Base-by-base conservation (phyloP, 2,888 invertebrate genomes). In the Anodontia alba region DNA sequence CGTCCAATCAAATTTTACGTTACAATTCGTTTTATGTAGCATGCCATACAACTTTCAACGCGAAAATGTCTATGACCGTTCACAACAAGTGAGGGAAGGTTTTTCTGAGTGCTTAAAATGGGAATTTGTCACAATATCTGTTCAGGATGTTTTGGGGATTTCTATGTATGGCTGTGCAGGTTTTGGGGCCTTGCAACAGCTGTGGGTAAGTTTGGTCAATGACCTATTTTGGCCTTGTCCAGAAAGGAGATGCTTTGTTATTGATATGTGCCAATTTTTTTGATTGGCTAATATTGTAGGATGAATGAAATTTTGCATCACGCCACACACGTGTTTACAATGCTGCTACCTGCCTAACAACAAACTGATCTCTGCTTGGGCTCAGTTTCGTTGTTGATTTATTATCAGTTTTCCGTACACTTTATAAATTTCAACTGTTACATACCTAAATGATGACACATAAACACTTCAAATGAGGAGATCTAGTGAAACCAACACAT, bases 151-250 rank as follows among this genome's bases (percentile, higher is more conserved):
- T 72, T 80, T 31, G 86, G 88, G 54, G 86, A 84, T 31, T 78
- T 85, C 43, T 84, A 85, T 67, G 80, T 87, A n/a, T 87, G 87
- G 86, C 46, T 82, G 8, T 89, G 88, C 74, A 84, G 87, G 62
- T 62, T 87, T n/a, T 81, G 85, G 75, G 90, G 90, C 29, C 80
- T 90, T 20, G 77, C 82, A 57, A 88, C 89, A 7, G 86, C 85
- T 31, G 80, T 90, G 23, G 90, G 90, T 90, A 80, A 88, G 89
- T 33, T 51, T 70, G 62, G 42, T 33, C 62, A 33, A 10, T 62
- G 62, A 62, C 62, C 62, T 31, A 10, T 62, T 15, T n/a, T 31
- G 20, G 33, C 62, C 62, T 62, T 62, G 62, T 62, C 66, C 42
- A 38, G 38, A 72, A 17, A 69, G 46, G 46, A 17, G 12, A 26